These are phyloP conservation scores for Mactra quadrangularis DNA, from an alignment of 1,140 invertebrate genomes.

Conservation along the genomic window DNA sequence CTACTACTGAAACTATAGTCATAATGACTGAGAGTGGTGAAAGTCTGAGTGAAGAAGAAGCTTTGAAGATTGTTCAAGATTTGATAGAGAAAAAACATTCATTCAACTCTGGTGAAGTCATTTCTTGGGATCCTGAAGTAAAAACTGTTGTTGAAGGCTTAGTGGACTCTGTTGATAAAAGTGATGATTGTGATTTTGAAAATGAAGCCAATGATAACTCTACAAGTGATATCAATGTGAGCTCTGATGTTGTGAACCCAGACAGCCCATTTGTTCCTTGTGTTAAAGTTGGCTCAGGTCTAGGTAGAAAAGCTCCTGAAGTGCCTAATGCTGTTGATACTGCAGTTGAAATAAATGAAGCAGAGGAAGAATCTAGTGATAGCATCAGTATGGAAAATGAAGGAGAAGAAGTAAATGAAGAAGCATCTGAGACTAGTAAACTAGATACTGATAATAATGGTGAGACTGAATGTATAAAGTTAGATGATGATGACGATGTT, in stretches of 20 bases:
- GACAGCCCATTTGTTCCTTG: conserved; percentile 44
- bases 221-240: no score
- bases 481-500: not conserved
- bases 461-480: not conserved
- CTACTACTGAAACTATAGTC: conserved; percentile 68
- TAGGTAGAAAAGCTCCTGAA: no score
- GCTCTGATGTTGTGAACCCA: not conserved
- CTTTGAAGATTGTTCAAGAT: conserved; percentile 66
- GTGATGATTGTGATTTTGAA: not conserved
- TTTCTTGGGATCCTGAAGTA: not conserved
- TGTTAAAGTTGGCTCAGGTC: conserved; percentile 18
- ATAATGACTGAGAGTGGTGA: conserved; percentile 70
- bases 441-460: not conserved
- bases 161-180: no score
- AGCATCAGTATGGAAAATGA: not conserved
- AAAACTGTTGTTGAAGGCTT: not conserved
- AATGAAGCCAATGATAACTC: not conserved
- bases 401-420: not conserved
- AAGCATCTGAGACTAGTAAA: not conserved
- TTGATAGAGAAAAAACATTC: conserved; percentile 54
- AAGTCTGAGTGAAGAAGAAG: conserved; percentile 75
- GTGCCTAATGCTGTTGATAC: conserved; percentile 15
- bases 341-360: not conserved
- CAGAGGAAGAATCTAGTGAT: not conserved
- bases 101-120: not conserved